phyloP scores from a whole-genome alignment of 2,113 vertebrate species.

The Pluvialis apricaria region DNA sequence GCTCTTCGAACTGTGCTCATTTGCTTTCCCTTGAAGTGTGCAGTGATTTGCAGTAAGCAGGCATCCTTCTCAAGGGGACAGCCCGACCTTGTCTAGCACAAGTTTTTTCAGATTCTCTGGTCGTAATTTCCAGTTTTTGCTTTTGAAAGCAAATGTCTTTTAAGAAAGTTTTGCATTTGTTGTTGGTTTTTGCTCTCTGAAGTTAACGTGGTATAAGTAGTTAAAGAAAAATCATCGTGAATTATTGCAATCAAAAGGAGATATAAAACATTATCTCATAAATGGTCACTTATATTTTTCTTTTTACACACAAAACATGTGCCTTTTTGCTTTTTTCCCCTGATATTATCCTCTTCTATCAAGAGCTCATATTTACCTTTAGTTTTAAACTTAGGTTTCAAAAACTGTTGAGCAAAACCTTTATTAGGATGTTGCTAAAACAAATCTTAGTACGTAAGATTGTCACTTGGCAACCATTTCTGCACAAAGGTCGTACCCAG shows the following conservation, averaged over 20 bases:
- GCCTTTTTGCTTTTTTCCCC: background rate
- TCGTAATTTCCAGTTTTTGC: background rate
- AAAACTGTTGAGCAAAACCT: background rate
- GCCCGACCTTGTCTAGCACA: background rate
- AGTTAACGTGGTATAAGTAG: background rate
- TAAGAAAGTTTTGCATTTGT: background rate
- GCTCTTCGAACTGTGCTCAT: background rate
- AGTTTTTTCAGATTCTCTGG: background rate
- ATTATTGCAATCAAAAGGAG: background rate
- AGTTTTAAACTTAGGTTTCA: background rate
- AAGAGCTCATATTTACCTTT: background rate
- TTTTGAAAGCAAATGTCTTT: background rate
- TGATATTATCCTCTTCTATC: background rate
- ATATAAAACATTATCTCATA: background rate
- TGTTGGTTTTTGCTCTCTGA: background rate
- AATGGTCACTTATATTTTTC: background rate
- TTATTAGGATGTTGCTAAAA: slow-evolving; percentile 34
- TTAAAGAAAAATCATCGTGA: background rate
- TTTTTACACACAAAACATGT: background rate
- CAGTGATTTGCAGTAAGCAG: background rate
- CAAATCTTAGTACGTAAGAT: background rate
- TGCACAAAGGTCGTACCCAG: background rate
- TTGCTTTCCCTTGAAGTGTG: background rate
- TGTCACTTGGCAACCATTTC: slow-evolving; percentile 29
- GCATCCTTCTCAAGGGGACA: background rate